These are phyloP conservation scores for Acridotheres tristis DNA, from an alignment of 2,797 vertebrate genomes.

Conservation along the genomic window DNA sequence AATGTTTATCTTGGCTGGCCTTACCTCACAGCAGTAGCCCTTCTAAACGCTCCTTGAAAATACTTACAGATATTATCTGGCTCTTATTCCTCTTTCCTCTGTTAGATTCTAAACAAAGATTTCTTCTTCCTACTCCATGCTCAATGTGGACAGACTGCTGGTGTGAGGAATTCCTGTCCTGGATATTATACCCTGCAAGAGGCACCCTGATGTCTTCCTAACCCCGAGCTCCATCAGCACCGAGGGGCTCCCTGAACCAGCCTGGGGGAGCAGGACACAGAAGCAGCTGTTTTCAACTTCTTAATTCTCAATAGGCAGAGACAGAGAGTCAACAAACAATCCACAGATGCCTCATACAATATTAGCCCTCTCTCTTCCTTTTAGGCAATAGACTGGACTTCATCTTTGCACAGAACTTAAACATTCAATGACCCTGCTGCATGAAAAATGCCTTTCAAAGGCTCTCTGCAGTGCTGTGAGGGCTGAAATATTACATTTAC, in stretches of 20 bases:
- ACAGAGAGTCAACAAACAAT: not conserved
- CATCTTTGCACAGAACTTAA: not conserved
- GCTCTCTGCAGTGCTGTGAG: not conserved
- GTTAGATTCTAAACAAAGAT: not conserved
- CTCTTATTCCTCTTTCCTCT: not conserved
- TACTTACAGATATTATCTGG: constrained; percentile 23
- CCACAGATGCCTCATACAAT: not conserved
- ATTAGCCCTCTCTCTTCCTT: not conserved
- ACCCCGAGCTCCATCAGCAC: not conserved
- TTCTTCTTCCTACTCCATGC: not conserved
- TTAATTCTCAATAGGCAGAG: not conserved
- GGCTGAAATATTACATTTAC: not conserved
- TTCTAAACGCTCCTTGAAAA: not conserved
- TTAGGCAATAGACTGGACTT: not conserved
- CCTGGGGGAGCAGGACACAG: not conserved
- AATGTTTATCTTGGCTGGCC: constrained; percentile 47
- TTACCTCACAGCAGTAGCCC: constrained; percentile 24
- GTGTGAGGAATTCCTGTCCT: not conserved
- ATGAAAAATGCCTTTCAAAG: not conserved
- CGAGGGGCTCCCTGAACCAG: not conserved
- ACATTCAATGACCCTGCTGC: not conserved
- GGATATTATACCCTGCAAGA: not conserved
- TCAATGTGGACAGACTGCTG: not conserved
- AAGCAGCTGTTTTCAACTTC: not conserved
- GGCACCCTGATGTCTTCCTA: constrained; percentile 56